phyloP scores from a whole-genome alignment of 2,113 vertebrate genomes.

The Kryptolebias marmoratus region DNA sequence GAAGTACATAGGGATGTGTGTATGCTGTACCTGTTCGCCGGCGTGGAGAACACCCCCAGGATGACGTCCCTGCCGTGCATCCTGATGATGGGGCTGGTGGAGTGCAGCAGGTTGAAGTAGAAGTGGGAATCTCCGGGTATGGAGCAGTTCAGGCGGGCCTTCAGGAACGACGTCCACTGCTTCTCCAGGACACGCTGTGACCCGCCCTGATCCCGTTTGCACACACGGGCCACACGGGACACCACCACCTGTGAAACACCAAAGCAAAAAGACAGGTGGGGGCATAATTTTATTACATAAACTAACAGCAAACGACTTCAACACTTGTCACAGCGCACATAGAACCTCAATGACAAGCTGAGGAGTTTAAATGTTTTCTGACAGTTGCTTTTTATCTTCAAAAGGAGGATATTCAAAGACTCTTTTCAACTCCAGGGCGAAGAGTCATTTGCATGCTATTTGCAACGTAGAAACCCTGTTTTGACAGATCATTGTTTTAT shows the following conservation, averaged over 20 bases:
- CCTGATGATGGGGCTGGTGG: constrained; percentile 89
- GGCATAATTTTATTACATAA: neutral
- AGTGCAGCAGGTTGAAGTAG: constrained; percentile 97
- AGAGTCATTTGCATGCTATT: constrained; percentile 52
- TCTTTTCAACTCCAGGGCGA: constrained; percentile 18
- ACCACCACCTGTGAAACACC: constrained; percentile 86
- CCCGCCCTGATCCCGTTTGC: constrained; percentile 92
- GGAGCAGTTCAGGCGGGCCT: constrained; percentile 95
- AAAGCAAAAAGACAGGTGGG: neutral
- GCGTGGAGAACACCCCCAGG: constrained; percentile 93
- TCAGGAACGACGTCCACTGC: constrained; percentile 97
- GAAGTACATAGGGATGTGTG: neutral
- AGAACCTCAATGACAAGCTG: neutral
- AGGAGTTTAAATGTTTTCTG: constrained; percentile 13
- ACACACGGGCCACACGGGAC: constrained; percentile 92
- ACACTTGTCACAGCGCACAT: neutral
- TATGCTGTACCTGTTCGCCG: constrained; percentile 88
- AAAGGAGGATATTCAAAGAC: constrained; percentile 43
- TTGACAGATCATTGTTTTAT: constrained; percentile 66
- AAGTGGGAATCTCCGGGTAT: constrained; percentile 95
- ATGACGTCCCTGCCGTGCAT: constrained; percentile 90
- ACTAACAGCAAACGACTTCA: neutral
- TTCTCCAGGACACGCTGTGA: constrained; percentile 95
- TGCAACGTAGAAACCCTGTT: constrained; percentile 40
- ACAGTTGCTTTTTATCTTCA: constrained; percentile 43